Evolutionary conservation across 2,888 invertebrate species (phyloP).

Genomic region (Drosophila testacea): DNA sequence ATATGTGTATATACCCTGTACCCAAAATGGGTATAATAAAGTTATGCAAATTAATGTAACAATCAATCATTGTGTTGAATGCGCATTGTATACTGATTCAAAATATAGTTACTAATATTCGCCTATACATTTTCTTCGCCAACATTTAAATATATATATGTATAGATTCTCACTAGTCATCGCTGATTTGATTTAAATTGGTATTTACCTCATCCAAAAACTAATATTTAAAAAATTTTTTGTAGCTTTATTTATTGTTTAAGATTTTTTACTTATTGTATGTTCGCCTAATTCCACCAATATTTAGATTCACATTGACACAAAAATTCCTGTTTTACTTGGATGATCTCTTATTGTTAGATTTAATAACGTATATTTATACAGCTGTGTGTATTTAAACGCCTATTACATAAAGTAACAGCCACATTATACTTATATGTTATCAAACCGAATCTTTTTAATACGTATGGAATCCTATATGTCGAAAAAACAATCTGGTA

Average conservation of each 20-base stretch:
- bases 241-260: not conserved
- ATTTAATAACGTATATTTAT: no score
- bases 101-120: conserved; percentile 10
- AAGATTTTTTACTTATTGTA: not conserved
- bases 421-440: no score
- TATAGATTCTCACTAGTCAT: not conserved
- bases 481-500: no score
- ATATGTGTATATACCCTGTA: conserved; percentile 31
- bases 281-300: no score
- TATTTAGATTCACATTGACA: no score
- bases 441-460: no score
- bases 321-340: no score
- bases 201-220: not conserved
- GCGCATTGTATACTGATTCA: conserved; percentile 1
- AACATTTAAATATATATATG: not conserved
- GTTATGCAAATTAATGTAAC: conserved; percentile 10
- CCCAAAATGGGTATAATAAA: conserved; percentile 6
- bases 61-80: not conserved
- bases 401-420: no score
- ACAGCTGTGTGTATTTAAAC: no score
- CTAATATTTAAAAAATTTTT: conserved; percentile 13
- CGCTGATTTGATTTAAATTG: not conserved
- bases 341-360: no score
- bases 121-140: not conserved
- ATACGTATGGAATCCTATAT: no score